Conservation (phyloP, 2,888 invertebrate species). For the Drosophila rubida region DNA sequence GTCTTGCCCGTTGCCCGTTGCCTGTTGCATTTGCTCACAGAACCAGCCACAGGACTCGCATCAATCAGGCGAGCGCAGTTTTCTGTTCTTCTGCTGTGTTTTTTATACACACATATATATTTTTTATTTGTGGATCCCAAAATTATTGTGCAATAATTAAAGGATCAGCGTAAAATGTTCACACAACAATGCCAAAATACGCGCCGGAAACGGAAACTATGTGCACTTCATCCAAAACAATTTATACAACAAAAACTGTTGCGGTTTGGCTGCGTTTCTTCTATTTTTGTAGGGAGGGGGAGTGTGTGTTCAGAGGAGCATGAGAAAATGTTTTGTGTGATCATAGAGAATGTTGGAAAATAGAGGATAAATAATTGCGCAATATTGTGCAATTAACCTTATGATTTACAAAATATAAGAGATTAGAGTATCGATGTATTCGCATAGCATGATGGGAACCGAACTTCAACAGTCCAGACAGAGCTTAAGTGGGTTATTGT, state of each 20-base stretch:
- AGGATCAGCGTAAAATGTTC: slow-evolving; percentile 78
- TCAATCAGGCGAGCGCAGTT: slow-evolving; percentile 43
- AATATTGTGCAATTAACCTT: no score
- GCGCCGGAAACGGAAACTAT: slow-evolving; percentile 79
- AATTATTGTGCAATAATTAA: slow-evolving; percentile 73
- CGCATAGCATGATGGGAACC: no score
- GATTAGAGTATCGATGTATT: no score
- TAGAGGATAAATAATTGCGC: neutral
- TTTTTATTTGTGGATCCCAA: slow-evolving; percentile 17
- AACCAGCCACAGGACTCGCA: slow-evolving; percentile 33
- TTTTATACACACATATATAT: neutral
- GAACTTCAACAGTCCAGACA: neutral
- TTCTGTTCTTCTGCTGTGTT: neutral
- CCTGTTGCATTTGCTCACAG: slow-evolving; percentile 24
- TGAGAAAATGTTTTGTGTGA: slow-evolving; percentile 68
- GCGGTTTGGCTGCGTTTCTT: slow-evolving; percentile 47
- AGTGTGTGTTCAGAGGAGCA: slow-evolving; percentile 38
- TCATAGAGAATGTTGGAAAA: slow-evolving; percentile 14
- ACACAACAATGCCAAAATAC: slow-evolving; percentile 79
- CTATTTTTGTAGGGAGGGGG: neutral
- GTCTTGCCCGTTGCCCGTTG: no score
- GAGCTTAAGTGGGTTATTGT: slow-evolving; percentile 20
- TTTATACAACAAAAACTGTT: slow-evolving; percentile 28
- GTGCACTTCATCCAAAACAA: slow-evolving; percentile 46
- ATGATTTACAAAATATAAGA: no score